A percentile compares a stretch with the other conserved stretches of the same genome.
Conservation (phyloP, 2,797 vertebrate genomes). For the Melanogrammus aeglefinus region DNA sequence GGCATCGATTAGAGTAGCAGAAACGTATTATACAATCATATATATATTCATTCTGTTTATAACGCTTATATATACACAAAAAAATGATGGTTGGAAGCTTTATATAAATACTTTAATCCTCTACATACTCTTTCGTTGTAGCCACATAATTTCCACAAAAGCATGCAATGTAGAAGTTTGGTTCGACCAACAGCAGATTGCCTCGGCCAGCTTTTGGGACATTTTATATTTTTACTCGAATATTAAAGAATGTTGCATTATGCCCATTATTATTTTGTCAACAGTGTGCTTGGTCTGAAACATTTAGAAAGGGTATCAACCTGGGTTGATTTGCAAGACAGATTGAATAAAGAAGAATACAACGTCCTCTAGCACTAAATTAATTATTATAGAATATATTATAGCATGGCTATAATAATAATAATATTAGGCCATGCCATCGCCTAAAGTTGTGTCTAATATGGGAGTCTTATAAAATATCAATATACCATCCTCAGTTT, state of each 20-base stretch:
- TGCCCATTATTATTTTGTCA: background rate
- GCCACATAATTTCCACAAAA: slow-evolving; percentile 12
- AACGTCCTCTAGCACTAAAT: background rate
- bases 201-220: background rate
- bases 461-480: background rate
- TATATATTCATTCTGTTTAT: slow-evolving; percentile 62
- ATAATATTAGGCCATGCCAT: background rate
- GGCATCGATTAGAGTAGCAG: slow-evolving; percentile 42
- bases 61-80: slow-evolving; percentile 64
- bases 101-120: slow-evolving; percentile 70
- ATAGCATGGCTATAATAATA: background rate
- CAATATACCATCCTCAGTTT: background rate
- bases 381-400: background rate
- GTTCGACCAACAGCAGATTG: background rate
- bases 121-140: slow-evolving; percentile 13
- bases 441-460: background rate
- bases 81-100: slow-evolving; percentile 55
- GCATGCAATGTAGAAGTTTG: slow-evolving; percentile 8
- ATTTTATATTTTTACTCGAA: background rate
- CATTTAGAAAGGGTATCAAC: background rate
- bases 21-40: slow-evolving; percentile 49
- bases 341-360: background rate
- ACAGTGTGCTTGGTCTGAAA: background rate
- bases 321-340: background rate
- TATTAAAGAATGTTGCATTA: background rate